phyloP scores from a whole-genome alignment of 1,140 invertebrate genomes.

The Temnothorax longispinosus region DNA sequence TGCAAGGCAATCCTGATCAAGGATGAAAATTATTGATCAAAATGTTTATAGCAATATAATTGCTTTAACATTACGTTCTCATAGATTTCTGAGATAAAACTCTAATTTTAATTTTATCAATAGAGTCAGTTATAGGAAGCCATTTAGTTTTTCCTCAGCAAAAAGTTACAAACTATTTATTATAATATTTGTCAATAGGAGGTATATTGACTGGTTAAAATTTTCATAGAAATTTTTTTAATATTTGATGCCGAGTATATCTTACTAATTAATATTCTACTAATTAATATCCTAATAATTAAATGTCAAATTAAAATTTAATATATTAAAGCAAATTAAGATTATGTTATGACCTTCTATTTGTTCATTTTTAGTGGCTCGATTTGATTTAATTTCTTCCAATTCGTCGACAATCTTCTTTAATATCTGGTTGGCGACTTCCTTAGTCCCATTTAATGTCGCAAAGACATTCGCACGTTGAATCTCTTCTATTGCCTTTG shows the following conservation, averaged over 20 bases:
- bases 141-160: too few species aligned
- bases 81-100: not conserved
- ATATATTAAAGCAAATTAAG: not conserved
- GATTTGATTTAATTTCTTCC: constrained; percentile 66
- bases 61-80: not conserved
- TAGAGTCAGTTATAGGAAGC: not conserved
- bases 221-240: too few species aligned
- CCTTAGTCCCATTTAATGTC: constrained; percentile 70
- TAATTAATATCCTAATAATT: too few species aligned
- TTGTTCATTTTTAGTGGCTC: constrained; percentile 42
- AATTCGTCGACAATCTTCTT: constrained; percentile 75
- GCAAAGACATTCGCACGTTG: constrained; percentile 43
- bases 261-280: not conserved
- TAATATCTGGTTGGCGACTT: constrained; percentile 75
- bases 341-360: constrained; percentile 65
- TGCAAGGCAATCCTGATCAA: constrained; percentile 74
- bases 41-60: not conserved
- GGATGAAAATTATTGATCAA: not conserved
- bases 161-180: too few species aligned
- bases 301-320: not conserved
- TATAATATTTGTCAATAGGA: not conserved
- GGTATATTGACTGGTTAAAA: not conserved
- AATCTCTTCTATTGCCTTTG: not conserved
- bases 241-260: not conserved
- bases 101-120: not conserved